Evolutionary conservation across 2,888 invertebrate genomes (phyloP).

Genomic region (Cryptophagus acutangulus): DNA sequence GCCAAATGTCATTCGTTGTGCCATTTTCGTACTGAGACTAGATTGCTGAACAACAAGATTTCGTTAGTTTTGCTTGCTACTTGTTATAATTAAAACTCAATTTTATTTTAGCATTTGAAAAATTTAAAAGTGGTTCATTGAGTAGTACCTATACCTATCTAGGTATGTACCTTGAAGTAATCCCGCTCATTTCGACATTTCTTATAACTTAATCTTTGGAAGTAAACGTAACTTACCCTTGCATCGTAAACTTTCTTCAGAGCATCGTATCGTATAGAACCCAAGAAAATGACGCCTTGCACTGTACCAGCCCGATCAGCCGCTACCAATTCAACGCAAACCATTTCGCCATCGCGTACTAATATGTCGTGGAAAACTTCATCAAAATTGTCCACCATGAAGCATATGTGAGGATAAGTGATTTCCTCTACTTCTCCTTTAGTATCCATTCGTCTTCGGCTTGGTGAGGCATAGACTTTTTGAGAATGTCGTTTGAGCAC

Average conservation of each 20-base stretch:
- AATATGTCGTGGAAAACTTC: slow-evolving; percentile 97
- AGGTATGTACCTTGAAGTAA: too few species aligned
- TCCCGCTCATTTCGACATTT: too few species aligned
- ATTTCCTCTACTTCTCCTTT: slow-evolving; percentile 98
- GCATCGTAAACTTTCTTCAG: slow-evolving; percentile 95
- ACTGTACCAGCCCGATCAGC: slow-evolving; percentile 79
- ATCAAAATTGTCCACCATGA: slow-evolving; percentile 99
- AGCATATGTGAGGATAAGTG: slow-evolving; percentile 98
- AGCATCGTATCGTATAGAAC: slow-evolving; percentile 96
- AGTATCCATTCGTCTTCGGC: slow-evolving; percentile 93
- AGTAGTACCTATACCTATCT: too few species aligned
- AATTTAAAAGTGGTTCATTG: too few species aligned
- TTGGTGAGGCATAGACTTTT: slow-evolving; percentile 94
- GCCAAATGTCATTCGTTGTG: slow-evolving; percentile 92
- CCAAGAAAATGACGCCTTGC: slow-evolving; percentile 93
- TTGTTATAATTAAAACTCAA: too few species aligned
- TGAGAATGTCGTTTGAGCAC: slow-evolving; percentile 88
- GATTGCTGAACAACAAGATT: slow-evolving; percentile 63
- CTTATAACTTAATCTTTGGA: neutral
- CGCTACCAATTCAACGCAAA: slow-evolving; percentile 96
- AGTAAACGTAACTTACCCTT: slow-evolving; percentile 69
- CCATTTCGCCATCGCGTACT: slow-evolving; percentile 97
- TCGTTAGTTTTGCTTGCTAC: too few species aligned
- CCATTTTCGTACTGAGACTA: slow-evolving; percentile 89
- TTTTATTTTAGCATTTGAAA: too few species aligned